Base-by-base conservation (phyloP, 2,888 invertebrate species). In the Cerceris rybyensis region DNA sequence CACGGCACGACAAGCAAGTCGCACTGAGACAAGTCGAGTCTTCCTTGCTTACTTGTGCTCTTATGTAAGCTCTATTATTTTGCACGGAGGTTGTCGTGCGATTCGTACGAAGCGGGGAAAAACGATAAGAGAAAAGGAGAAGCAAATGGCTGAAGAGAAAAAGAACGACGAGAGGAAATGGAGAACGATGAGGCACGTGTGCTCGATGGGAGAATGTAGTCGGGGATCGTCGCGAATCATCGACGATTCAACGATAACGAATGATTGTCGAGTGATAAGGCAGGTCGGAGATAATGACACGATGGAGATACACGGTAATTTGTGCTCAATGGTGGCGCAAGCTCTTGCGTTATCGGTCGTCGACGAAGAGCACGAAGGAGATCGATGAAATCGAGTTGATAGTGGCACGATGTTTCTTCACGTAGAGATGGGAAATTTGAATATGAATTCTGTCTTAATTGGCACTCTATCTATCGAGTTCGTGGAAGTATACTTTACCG, bases 31-130 rank as follows among this genome's bases (percentile, higher is more conserved):
- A 71, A 65, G 73, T 57, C 71, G 64, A 70, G 70, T 59, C 42
- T 63, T 55, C 61, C 46, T 55, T 54, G 61, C 67, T 70, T 55
- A 70, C 65, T 67, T 61, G 57, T 17, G 77, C 60, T 70, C 73
- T 90, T 90, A 90, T 85, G 84, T 90, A 90, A 90, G 83, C 72
- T 75, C 86, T 87, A 88, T 89, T 89, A 90, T 90, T 90, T 90
- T 88, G 82, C 84, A 64, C 83, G 85, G 28, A 28, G 28, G 28
- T 28, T 83, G 82, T 85, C 86, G 87, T 86, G 86, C 85, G 85
- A 86, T 81, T 84, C 69, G 81, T 74, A 80, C 82, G 73, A 67
- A 74, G 80, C 79, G 80, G 39, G 13, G 58, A 39, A 42, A 49
- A 52, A 52, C 52, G 52, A 13, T 7, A 14, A 42, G 11, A 66